Percentiles rank a stretch among this genome's conserved stretches.
Evolutionary conservation across 2,797 vertebrate species (phyloP).

Genomic region (Novumbra hubbsi): DNA sequence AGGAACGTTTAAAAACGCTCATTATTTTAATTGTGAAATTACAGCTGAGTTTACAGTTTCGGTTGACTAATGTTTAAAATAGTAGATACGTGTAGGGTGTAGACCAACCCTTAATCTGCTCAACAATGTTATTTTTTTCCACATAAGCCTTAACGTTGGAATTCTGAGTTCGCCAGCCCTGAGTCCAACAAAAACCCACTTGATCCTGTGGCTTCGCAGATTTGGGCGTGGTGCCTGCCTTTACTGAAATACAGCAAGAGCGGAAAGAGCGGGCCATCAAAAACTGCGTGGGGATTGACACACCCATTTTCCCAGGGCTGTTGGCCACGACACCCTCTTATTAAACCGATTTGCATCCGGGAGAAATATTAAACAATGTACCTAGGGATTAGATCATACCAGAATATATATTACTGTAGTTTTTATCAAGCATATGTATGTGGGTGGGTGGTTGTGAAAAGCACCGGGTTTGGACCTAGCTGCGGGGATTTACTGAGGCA

Average conservation of each 20-base stretch:
- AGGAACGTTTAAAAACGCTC: too few species aligned
- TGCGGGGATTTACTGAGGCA: neutral
- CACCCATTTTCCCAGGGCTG: slow-evolving; percentile 23
- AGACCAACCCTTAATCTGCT: neutral
- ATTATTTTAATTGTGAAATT: too few species aligned
- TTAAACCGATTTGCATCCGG: neutral
- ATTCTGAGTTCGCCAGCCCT: neutral
- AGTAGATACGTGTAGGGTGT: neutral
- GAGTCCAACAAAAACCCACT: slow-evolving; percentile 17
- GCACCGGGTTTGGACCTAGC: neutral
- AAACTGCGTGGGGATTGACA: neutral
- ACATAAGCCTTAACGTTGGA: neutral
- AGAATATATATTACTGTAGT: neutral
- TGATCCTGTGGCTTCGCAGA: slow-evolving; percentile 21
- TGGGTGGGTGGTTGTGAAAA: neutral
- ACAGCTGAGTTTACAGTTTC: neutral
- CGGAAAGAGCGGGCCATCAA: neutral
- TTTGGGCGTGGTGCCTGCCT: neutral
- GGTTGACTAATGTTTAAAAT: neutral
- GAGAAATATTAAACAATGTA: neutral
- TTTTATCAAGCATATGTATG: neutral
- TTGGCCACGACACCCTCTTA: neutral
- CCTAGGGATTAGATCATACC: neutral
- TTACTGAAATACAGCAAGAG: neutral
- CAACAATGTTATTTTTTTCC: neutral